A percentile compares a stretch with the other conserved stretches of the same genome.
Evolutionary conservation across 2,888 invertebrate genomes (phyloP).

Genomic region (Zaprionus lineosus): DNA sequence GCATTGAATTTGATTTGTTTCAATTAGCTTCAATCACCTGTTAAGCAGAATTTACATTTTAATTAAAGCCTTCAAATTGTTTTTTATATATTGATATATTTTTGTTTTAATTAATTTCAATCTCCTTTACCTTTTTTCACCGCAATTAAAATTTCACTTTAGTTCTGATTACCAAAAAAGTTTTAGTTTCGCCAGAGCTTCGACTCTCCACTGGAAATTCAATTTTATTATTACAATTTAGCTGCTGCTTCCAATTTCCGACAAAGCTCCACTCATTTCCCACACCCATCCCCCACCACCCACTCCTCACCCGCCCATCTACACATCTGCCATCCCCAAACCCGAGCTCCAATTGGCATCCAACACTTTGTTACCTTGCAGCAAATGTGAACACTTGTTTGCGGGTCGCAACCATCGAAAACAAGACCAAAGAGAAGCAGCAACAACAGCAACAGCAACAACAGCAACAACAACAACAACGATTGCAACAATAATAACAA

Average conservation of each 20-base stretch:
- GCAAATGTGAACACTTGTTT: conserved; percentile 4
- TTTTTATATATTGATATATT: neutral
- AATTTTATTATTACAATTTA: conserved; percentile 30
- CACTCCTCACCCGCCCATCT: neutral
- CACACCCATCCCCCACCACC: neutral
- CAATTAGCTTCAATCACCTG: conserved; percentile 17
- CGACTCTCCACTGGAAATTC: conserved; percentile 12
- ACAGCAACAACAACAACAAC: no score
- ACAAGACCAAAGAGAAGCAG: no score
- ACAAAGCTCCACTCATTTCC: neutral
- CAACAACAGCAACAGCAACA: no score
- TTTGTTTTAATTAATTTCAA: conserved; percentile 5
- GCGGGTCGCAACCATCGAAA: neutral
- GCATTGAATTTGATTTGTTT: conserved; percentile 6
- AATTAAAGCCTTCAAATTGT: neutral
- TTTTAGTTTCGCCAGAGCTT: conserved; percentile 9
- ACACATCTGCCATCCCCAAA: neutral
- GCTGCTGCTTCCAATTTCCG: neutral
- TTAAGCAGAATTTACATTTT: neutral
- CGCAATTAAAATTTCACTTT: conserved; percentile 34
- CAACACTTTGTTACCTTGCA: no score
- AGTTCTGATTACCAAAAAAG: conserved; percentile 22
- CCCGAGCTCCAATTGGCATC: no score
- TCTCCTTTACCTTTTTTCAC: conserved; percentile 4
- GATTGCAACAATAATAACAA: no score